A percentile compares a stretch with the other conserved stretches of the same genome.
Conservation (phyloP, 2,888 invertebrate species). For the Campoletis raptor region DNA sequence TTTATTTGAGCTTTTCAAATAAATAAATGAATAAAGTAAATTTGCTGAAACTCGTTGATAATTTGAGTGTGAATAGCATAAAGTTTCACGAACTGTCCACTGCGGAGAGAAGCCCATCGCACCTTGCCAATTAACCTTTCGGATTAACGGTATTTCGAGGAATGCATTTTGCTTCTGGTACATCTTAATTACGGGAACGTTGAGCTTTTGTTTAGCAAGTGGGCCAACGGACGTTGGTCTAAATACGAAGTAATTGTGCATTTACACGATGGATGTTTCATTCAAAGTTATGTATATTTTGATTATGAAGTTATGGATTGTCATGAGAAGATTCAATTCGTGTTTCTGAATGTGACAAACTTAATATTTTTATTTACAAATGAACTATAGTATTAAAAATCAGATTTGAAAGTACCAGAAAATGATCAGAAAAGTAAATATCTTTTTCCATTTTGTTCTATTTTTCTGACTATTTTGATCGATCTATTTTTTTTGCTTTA, state of each 20-base stretch:
- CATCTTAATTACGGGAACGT: constrained; percentile 27
- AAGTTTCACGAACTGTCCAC: constrained; percentile 7
- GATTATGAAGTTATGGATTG: background rate
- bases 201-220: constrained; percentile 28
- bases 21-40: background rate
- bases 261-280: background rate
- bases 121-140: constrained; percentile 50
- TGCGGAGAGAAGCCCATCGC: constrained; percentile 30
- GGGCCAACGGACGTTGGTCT: background rate
- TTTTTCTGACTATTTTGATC: background rate
- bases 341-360: background rate
- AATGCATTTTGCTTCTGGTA: constrained; percentile 39
- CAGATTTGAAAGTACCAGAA: background rate
- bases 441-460: background rate
- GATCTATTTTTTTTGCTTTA: background rate
- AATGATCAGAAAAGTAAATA: background rate
- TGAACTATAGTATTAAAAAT: background rate
- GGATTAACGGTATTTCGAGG: constrained; percentile 14
- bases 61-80: background rate
- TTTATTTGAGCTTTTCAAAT: background rate
- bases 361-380: background rate
- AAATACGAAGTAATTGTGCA: background rate
- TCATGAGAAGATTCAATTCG: background rate
- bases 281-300: background rate
- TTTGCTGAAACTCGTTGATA: constrained; percentile 15